These are phyloP conservation scores for Squalus acanthias DNA, from an alignment of 2,797 vertebrate genomes.

Conservation along the genomic window DNA sequence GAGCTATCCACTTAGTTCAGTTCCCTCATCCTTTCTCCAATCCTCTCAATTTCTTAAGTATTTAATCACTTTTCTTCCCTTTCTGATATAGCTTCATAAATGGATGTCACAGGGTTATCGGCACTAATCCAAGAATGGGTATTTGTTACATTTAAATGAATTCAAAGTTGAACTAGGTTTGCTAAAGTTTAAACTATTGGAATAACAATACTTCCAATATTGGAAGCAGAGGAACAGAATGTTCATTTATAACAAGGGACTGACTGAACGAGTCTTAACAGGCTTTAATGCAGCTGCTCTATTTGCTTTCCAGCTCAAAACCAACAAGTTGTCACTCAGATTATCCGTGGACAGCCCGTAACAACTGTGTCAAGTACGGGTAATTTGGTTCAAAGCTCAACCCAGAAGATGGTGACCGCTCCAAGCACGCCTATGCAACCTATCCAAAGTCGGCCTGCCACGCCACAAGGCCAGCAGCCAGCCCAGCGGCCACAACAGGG, in stretches of 20 bases:
- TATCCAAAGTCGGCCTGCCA: slow-evolving; percentile 44
- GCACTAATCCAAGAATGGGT: background rate
- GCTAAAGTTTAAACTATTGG: background rate
- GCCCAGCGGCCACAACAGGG: slow-evolving; percentile 75
- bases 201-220: background rate
- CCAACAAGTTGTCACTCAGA: slow-evolving; percentile 89
- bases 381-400: slow-evolving; percentile 61
- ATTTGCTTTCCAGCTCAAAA: slow-evolving; percentile 62
- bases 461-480: slow-evolving; percentile 52
- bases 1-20: background rate
- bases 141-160: slow-evolving; percentile 7
- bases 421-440: slow-evolving; percentile 50
- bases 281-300: slow-evolving; percentile 39
- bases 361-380: slow-evolving; percentile 75
- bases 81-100: background rate
- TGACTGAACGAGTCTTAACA: background rate
- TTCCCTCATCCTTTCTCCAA: background rate
- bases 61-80: background rate
- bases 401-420: slow-evolving; percentile 62
- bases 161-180: background rate
- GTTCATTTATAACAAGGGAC: background rate
- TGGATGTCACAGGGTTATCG: background rate
- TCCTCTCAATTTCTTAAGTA: background rate
- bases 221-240: background rate
- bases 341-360: slow-evolving; percentile 85